Evolutionary conservation across 2,113 vertebrate species (phyloP), one percentile per base, ranked within the genome.

Genomic region (Leptocoma aspasia): DNA sequence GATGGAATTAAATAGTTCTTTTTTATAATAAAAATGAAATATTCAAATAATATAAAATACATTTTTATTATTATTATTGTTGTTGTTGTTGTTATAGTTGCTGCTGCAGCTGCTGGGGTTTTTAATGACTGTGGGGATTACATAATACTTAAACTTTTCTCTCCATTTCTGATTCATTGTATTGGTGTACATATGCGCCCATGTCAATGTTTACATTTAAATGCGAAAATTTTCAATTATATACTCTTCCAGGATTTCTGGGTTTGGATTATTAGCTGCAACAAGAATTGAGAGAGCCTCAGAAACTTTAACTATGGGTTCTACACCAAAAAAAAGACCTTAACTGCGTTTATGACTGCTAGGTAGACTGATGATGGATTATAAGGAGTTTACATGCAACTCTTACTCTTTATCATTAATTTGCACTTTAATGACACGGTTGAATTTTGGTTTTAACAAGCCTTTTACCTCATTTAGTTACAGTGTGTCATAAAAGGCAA

Each of bases 41-140:
- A 27, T 27, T 44, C 22, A 47, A 70, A 86, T 9, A 30, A 33
- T 23, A 37, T 19, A 33, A 85, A 87, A 59, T 28, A 73, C 10
- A 13, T 53, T 37, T 11, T 45, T 50, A 22, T 41, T 60, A 4
- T 49, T 92, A 2, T 26, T 60, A 16, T 8, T 59, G 6, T 14
- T 92, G 2, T 26, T 60, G 21, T 8, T 59, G 6, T 14, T 33
- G 9, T 22, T 5, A 1, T 15, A 19, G 3, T 13, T 10, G 31
- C 1, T 75, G 19, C 6, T 65, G 39, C 9, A 54, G 11, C 1
- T 79, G 41, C 0, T 41, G n/a, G 23, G 45, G 41, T 13, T n/a
- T 41, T 35, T 69, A 89, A 64, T 61, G 6, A 53, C 23, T 87
- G 20, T 12, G 27, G 7, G 31, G 7, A 80, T 77, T 37, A 76